Evolutionary conservation across 92 coral and sea anemone genomes (phyloP).

Genomic region (Palythoa caribaeorum): DNA sequence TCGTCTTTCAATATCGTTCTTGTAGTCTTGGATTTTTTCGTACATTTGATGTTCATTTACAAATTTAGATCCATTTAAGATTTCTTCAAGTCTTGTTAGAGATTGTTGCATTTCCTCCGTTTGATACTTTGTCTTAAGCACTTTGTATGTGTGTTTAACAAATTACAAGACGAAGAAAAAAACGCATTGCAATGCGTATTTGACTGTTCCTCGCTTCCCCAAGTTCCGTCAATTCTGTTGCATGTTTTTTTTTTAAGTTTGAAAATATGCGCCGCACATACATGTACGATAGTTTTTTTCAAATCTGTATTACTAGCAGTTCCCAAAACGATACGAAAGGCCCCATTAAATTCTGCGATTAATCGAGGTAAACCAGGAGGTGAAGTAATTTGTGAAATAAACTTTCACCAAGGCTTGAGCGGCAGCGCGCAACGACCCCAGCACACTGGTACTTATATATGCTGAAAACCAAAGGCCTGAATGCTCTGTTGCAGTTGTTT

Average conservation of each 20-base stretch:
- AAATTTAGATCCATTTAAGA: neutral
- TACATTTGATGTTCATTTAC: neutral
- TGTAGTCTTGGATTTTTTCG: neutral
- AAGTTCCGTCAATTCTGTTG: slow-evolving; percentile 1
- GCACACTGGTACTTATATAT: too few species aligned
- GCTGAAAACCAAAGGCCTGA: too few species aligned
- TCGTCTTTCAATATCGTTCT: neutral
- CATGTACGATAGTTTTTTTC: neutral
- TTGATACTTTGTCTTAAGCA: neutral
- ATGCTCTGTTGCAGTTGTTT: too few species aligned
- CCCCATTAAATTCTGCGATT: neutral
- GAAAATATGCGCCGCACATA: neutral
- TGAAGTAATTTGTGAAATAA: too few species aligned
- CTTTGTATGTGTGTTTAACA: neutral
- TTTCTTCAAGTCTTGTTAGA: neutral
- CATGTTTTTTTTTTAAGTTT: neutral
- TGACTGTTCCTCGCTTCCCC: slow-evolving; percentile 2
- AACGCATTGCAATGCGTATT: slow-evolving; percentile 32
- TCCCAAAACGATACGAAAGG: neutral
- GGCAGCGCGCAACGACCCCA: too few species aligned
- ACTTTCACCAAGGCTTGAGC: too few species aligned
- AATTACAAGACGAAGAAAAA: slow-evolving; percentile 28
- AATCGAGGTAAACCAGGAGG: too few species aligned
- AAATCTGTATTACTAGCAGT: neutral
- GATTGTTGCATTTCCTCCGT: slow-evolving; percentile 1